Evolutionary conservation across 53 echinoderm and acorn worm genomes (phyloP).

Genomic region (Holothuria leucospilota): DNA sequence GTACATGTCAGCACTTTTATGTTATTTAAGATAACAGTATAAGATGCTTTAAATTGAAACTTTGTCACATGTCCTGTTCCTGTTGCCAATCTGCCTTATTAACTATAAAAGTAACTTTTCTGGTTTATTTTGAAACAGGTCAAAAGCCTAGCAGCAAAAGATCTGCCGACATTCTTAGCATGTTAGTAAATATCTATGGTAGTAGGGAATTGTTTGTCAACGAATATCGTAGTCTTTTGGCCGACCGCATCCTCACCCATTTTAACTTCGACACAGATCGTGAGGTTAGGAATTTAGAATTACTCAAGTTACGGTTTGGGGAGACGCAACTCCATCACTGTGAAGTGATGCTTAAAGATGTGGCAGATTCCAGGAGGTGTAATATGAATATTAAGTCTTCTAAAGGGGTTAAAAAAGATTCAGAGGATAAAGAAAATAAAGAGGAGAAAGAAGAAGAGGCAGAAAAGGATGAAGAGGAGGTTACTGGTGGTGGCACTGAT

Average conservation of each 20-base stretch:
- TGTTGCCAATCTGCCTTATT: neutral
- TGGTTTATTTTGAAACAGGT: conserved; percentile 45
- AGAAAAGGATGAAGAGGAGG: conserved; percentile 33
- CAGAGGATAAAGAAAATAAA: conserved; percentile 44
- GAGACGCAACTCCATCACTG: conserved; percentile 98
- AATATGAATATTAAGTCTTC: conserved; percentile 32
- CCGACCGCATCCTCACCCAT: conserved; percentile 87
- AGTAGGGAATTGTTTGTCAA: conserved; percentile 94
- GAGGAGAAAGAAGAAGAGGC: conserved; percentile 24
- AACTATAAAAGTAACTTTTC: neutral
- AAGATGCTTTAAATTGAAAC: too few relatives aligned
- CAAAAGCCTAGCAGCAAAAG: conserved; percentile 87
- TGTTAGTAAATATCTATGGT: conserved; percentile 94
- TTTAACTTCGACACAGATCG: conserved; percentile 97
- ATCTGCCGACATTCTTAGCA: conserved; percentile 97
- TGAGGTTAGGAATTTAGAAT: conserved; percentile 94
- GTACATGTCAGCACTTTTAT: too few relatives aligned
- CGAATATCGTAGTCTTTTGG: conserved; percentile 92
- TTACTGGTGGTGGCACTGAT: neutral
- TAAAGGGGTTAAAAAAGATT: conserved; percentile 18
- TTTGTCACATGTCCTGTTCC: too few relatives aligned
- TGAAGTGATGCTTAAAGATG: conserved; percentile 97
- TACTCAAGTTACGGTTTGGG: conserved; percentile 92
- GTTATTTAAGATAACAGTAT: too few relatives aligned
- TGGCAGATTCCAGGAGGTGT: conserved; percentile 83